phyloP scores from a whole-genome alignment of 2,888 invertebrate species.

The Acronicta psi region DNA sequence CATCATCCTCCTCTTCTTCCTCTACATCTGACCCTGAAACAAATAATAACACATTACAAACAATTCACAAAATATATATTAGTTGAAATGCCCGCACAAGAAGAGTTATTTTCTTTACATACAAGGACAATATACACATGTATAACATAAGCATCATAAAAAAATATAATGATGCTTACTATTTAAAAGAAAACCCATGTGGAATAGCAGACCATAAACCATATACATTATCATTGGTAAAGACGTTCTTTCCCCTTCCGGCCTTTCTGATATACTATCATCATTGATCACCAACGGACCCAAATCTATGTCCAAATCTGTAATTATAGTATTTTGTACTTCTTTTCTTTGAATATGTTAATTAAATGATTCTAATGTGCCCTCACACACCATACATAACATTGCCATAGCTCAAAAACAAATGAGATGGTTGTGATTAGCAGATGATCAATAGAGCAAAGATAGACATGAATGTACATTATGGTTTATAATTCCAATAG shows the following conservation, averaged over 20 bases:
- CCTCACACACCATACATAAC: no score
- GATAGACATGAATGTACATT: no score
- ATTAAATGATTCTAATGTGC: no score
- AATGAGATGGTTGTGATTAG: no score
- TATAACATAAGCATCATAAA: conserved; percentile 60
- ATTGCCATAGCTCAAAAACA: no score
- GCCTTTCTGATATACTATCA: conserved; percentile 71
- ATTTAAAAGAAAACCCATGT: conserved; percentile 84
- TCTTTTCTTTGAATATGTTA: conserved; percentile 5
- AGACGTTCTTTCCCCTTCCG: conserved; percentile 73
- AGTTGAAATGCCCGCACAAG: conserved; percentile 20
- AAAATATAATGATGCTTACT: conserved; percentile 83
- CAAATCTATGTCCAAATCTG: conserved; percentile 86
- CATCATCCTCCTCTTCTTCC: conserved; percentile 91
- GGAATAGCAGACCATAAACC: conserved; percentile 85
- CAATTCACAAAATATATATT: background rate
- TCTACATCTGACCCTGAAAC: conserved; percentile 88
- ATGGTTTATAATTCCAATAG: no score
- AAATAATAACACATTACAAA: conserved; percentile 16
- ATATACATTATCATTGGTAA: conserved; percentile 85
- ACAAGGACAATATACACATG: conserved; percentile 31
- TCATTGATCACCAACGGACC: conserved; percentile 77
- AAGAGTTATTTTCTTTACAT: conserved; percentile 18
- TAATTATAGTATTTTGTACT: conserved; percentile 64
- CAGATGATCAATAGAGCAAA: no score